These are phyloP conservation scores for Cantharis rufa DNA, from an alignment of 2,888 invertebrate species.

Conservation along the genomic window DNA sequence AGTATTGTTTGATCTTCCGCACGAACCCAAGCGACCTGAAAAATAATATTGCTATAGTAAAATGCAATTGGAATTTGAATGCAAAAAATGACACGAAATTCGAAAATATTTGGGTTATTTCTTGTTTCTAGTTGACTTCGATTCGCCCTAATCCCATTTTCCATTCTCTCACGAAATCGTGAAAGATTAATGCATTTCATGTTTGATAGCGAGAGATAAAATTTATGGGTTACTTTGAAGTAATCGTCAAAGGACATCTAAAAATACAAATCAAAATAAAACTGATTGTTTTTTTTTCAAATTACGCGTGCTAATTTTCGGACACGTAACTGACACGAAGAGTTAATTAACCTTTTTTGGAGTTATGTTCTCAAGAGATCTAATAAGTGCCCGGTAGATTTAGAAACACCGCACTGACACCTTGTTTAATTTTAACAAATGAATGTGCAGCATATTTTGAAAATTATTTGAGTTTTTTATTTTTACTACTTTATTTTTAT, in stretches of 20 bases:
- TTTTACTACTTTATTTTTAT: too few species aligned
- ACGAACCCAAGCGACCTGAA: conserved; percentile 86
- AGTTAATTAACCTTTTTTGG: background rate
- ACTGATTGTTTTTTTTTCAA: background rate
- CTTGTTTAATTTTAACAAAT: background rate
- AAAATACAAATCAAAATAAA: background rate
- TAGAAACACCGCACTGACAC: too few species aligned
- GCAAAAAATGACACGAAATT: background rate
- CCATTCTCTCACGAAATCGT: conserved; percentile 8
- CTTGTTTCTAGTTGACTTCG: background rate
- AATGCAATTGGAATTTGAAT: background rate
- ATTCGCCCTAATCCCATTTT: conserved; percentile 11
- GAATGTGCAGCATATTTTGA: background rate
- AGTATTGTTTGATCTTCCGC: conserved; percentile 90
- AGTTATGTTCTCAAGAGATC: background rate
- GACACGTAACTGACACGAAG: background rate
- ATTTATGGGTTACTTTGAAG: conserved; percentile 9
- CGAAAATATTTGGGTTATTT: background rate
- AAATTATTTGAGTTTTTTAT: too few species aligned
- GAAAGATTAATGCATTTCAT: conserved; percentile 10
- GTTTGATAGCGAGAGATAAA: conserved; percentile 15
- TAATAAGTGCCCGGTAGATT: background rate
- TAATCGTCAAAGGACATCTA: conserved; percentile 5
- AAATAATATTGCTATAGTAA: conserved; percentile 4
- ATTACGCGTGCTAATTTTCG: background rate